Evolutionary conservation across 2,888 invertebrate species (phyloP).

Genomic region (Diaperis boleti): DNA sequence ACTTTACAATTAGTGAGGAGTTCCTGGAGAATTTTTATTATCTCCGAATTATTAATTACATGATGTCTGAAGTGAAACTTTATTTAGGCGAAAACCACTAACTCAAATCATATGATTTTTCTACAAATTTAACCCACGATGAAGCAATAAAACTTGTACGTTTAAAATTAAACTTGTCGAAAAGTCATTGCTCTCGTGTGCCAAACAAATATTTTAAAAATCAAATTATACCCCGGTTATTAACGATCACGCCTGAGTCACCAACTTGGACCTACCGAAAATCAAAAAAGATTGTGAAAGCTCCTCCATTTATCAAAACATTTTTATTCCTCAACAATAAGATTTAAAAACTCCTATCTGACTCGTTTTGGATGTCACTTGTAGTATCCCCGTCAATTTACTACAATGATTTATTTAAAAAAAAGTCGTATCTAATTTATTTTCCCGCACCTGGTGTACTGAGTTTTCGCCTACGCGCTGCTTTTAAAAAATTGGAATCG

Average conservation of each 20-base stretch:
- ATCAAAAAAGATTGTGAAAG: neutral
- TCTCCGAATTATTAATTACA: no score
- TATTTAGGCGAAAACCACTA: no score
- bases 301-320: neutral
- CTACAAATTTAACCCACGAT: neutral
- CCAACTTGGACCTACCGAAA: constrained; percentile 8
- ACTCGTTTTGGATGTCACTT: constrained; percentile 2
- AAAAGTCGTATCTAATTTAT: constrained; percentile 9
- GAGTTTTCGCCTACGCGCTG: constrained; percentile 9
- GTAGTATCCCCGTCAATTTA: neutral
- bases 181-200: constrained; percentile 11
- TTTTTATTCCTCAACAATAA: neutral
- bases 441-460: constrained; percentile 8
- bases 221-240: constrained; percentile 12
- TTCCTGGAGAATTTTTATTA: no score
- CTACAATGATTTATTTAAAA: constrained; percentile 6
- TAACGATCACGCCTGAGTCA: constrained; percentile 9
- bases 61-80: no score
- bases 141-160: constrained; percentile 15
- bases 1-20: no score
- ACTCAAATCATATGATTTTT: neutral
- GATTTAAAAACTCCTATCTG: neutral
- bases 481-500: constrained; percentile 27
- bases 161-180: constrained; percentile 5
- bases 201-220: constrained; percentile 10